These are phyloP conservation scores for Dicaeum eximium DNA, from an alignment of 2,113 vertebrate genomes.

Conservation along the genomic window DNA sequence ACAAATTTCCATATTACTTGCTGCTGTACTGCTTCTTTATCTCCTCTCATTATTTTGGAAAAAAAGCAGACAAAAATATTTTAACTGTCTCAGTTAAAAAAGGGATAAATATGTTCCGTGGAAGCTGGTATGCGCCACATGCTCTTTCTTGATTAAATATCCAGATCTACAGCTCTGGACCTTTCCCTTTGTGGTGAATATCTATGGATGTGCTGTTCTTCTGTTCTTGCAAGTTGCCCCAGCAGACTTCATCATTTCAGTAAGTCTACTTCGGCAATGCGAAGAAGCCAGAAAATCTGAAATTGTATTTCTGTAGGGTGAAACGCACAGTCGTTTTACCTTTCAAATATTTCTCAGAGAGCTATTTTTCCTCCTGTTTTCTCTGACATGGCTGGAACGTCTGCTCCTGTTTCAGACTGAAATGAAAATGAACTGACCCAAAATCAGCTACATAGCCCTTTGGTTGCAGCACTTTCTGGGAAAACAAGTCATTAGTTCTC, in stretches of 20 bases:
- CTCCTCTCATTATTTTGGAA: not conserved
- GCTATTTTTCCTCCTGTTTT: not conserved
- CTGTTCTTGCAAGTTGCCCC: not conserved
- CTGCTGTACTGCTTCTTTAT: not conserved
- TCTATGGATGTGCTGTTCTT: not conserved
- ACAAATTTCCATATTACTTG: conserved; percentile 49
- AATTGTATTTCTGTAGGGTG: not conserved
- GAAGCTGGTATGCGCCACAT: not conserved
- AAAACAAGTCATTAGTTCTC: not conserved
- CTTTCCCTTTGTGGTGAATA: not conserved
- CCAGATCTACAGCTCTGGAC: not conserved
- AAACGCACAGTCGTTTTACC: not conserved
- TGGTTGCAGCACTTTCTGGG: not conserved
- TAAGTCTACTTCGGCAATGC: not conserved
- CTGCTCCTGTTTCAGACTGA: not conserved
- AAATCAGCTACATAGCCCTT: not conserved
- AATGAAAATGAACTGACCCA: not conserved
- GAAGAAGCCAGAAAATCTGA: not conserved
- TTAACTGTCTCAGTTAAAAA: not conserved
- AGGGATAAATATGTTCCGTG: not conserved
- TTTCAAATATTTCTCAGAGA: not conserved
- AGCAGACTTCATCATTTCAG: not conserved
- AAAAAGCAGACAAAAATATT: not conserved
- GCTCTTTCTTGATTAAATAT: not conserved
- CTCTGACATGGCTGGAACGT: not conserved